phyloP scores from a whole-genome alignment of 2,888 invertebrate species.

The Drosophila putrida region DNA sequence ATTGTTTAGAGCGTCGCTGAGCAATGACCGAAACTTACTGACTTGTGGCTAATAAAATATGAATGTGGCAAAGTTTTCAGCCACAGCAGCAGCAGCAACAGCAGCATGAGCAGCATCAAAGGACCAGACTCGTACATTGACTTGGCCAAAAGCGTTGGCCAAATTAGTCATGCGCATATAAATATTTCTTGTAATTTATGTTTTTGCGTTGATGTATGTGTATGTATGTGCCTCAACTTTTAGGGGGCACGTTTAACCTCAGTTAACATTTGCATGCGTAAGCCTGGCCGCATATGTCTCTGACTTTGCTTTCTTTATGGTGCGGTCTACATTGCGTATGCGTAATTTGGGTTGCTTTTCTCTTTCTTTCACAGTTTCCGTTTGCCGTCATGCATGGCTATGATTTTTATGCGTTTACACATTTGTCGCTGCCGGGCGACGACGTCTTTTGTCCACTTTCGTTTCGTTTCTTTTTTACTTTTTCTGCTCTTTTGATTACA shows the following conservation, averaged over 20 bases:
- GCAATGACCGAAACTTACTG: slow-evolving; percentile 72
- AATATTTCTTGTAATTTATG: slow-evolving; percentile 70
- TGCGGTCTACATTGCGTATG: slow-evolving; percentile 58
- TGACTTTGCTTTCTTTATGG: slow-evolving; percentile 10
- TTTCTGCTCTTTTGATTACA: slow-evolving; percentile 73
- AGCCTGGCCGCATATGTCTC: slow-evolving; percentile 67
- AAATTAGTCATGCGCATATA: slow-evolving; percentile 78
- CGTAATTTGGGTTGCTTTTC: slow-evolving; percentile 48
- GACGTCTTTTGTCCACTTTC: slow-evolving; percentile 25
- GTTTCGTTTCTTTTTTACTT: background rate
- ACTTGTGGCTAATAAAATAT: slow-evolving; percentile 78
- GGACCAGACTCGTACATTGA: slow-evolving; percentile 24
- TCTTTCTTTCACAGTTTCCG: slow-evolving; percentile 14
- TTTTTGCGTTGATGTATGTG: slow-evolving; percentile 58
- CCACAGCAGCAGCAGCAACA: slow-evolving; percentile 19
- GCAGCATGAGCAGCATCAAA: slow-evolving; percentile 67
- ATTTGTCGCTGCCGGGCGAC: slow-evolving; percentile 35
- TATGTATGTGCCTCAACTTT: slow-evolving; percentile 45
- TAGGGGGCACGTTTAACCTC: slow-evolving; percentile 66
- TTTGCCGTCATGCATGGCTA: slow-evolving; percentile 39
- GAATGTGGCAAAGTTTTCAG: slow-evolving; percentile 71
- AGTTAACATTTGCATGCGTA: slow-evolving; percentile 65
- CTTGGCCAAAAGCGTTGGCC: slow-evolving; percentile 46
- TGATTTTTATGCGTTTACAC: slow-evolving; percentile 66
- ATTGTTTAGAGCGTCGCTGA: slow-evolving; percentile 73